Evolutionary conservation across 2,113 vertebrate genomes (phyloP).

Genomic region (Hemiprocne comata): DNA sequence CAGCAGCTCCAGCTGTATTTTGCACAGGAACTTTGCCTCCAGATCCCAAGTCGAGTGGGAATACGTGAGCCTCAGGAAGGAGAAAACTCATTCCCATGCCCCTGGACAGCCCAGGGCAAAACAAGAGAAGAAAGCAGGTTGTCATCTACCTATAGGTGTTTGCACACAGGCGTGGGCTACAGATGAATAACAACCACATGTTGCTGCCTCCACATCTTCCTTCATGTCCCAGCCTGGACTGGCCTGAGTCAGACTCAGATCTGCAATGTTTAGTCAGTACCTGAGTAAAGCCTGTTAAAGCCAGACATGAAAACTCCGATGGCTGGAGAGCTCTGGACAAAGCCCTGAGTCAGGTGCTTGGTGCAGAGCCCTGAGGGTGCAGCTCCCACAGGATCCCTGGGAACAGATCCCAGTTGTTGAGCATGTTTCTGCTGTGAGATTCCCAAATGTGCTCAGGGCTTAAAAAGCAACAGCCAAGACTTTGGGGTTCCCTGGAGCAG

Average conservation of each 20-base stretch:
- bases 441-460: neutral
- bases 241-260: neutral
- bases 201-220: neutral
- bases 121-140: neutral
- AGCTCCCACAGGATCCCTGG: rapidly evolving
- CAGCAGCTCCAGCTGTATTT: neutral
- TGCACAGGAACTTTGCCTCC: neutral
- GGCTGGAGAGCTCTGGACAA: neutral
- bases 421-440: neutral
- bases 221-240: neutral
- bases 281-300: neutral
- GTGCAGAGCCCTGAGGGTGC: neutral
- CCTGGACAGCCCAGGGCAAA: neutral
- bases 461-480: neutral
- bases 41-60: rapidly evolving
- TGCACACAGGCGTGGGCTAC: neutral
- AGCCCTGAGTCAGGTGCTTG: neutral
- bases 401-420: rapidly evolving
- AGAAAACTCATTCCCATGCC: neutral
- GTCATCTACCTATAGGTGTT: neutral
- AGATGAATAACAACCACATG: neutral
- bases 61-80: rapidly evolving
- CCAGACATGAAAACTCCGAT: rapidly evolving
- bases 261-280: neutral
- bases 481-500: neutral